These are phyloP conservation scores for Protonemura montana DNA, from an alignment of 2,888 invertebrate genomes.

Conservation along the genomic window DNA sequence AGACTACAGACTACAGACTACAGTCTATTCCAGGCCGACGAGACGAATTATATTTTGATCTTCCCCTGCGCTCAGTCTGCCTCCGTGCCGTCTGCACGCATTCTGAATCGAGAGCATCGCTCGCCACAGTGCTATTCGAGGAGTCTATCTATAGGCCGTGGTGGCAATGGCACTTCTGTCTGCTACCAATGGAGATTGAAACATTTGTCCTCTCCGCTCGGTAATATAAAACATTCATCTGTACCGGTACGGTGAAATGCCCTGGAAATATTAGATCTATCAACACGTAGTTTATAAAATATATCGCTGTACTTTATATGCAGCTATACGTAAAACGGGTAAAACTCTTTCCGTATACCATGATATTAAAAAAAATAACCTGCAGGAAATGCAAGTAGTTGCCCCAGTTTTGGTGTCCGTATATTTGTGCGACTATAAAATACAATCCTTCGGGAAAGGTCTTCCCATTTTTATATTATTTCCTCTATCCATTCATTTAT, in stretches of 20 bases:
- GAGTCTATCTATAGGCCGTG: background rate
- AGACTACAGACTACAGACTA: background rate
- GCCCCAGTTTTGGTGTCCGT: constrained; percentile 22
- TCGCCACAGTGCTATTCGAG: too few relatives aligned
- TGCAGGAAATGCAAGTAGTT: constrained; percentile 1
- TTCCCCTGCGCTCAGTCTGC: background rate
- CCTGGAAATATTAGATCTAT: constrained; percentile 4
- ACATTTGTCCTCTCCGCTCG: background rate
- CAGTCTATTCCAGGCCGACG: constrained; percentile 22
- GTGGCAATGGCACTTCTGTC: background rate
- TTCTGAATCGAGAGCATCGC: background rate
- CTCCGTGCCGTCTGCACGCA: background rate
- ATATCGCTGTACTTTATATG: constrained; percentile 7
- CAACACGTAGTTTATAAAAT: constrained; percentile 4
- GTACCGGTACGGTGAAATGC: background rate
- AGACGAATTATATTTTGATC: constrained; percentile 15
- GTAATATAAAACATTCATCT: too few relatives aligned
- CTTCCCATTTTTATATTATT: constrained; percentile 28
- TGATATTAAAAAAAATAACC: constrained; percentile 12
- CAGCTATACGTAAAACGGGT: constrained; percentile 8
- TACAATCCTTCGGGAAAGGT: constrained; percentile 15
- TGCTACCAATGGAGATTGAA: background rate
- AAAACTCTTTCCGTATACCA: background rate
- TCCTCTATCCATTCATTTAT: constrained; percentile 37
- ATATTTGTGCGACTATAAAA: constrained; percentile 23